Percentiles rank a stretch among this genome's conserved stretches.
phyloP scores from a whole-genome alignment of 2,797 vertebrate species.

The Syndactyla subalaris region DNA sequence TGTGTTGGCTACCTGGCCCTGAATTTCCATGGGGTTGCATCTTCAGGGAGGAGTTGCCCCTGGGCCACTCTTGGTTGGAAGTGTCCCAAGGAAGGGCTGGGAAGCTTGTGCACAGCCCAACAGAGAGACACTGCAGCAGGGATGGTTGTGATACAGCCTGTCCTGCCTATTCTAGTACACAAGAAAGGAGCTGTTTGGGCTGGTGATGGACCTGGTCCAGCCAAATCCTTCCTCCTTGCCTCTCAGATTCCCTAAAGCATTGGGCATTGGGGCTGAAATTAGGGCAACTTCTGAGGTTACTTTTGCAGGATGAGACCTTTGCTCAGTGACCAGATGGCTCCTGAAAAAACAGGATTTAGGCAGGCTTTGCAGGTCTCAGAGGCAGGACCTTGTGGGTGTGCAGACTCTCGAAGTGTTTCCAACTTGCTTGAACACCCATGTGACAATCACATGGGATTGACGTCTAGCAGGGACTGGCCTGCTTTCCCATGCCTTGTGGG shows the following conservation, averaged over 20 bases:
- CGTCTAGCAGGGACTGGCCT: background rate
- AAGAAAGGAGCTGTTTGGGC: background rate
- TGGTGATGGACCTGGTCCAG: background rate
- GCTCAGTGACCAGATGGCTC: background rate
- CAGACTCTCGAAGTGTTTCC: background rate
- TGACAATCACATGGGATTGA: background rate
- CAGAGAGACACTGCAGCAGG: background rate
- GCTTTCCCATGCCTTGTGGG: background rate
- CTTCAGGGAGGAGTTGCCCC: background rate
- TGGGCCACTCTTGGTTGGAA: background rate
- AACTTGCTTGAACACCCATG: background rate
- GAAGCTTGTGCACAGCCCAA: background rate
- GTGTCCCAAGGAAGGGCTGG: background rate
- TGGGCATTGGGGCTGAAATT: background rate
- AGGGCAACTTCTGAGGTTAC: background rate
- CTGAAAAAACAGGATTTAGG: background rate
- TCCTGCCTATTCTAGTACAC: background rate
- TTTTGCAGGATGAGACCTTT: background rate
- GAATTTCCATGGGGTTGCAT: background rate
- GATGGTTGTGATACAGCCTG: background rate
- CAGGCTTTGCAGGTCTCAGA: rapidly evolving
- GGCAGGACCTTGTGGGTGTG: rapidly evolving
- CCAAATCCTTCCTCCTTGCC: background rate
- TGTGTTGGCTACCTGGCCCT: background rate
- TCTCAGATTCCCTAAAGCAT: background rate